A percentile compares a stretch with the other conserved stretches of the same genome.
Conservation (phyloP, 1,140 invertebrate species). For the Diabrotica undecimpunctata region DNA sequence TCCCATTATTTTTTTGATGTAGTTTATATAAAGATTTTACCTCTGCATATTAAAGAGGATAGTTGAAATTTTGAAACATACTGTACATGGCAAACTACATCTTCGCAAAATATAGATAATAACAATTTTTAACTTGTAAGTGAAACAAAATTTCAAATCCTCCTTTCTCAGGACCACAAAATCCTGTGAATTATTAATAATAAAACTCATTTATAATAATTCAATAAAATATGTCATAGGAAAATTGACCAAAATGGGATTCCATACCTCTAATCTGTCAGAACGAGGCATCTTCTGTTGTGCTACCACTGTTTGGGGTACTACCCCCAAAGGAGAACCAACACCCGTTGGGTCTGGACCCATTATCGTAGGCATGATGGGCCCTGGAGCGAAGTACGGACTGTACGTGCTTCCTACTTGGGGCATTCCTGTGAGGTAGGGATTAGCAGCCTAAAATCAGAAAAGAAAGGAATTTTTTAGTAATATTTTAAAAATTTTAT, state of each 20-base stretch:
- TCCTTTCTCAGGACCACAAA: not conserved
- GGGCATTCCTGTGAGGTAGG: slow-evolving; percentile 84
- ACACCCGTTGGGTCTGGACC: slow-evolving; percentile 72
- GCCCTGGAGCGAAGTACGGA: slow-evolving; percentile 82
- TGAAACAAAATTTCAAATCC: too few species aligned
- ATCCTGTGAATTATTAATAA: not conserved
- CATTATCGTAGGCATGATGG: slow-evolving; percentile 80
- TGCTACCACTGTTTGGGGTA: slow-evolving; percentile 78
- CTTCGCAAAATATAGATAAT: too few species aligned
- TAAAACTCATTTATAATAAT: slow-evolving; percentile 8
- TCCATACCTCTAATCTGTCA: slow-evolving; percentile 90
- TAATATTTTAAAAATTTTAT: not conserved
- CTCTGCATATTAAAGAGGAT: too few species aligned
- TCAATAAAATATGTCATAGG: slow-evolving; percentile 16
- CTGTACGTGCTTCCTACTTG: slow-evolving; percentile 79
- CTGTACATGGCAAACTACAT: too few species aligned
- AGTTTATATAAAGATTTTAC: not conserved
- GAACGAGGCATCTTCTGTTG: slow-evolving; percentile 92
- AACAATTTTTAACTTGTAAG: too few species aligned
- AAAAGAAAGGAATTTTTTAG: not conserved
- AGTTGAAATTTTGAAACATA: too few species aligned
- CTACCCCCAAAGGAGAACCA: slow-evolving; percentile 66
- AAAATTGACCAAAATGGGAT: slow-evolving; percentile 22
- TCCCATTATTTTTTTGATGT: not conserved
- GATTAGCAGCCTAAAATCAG: slow-evolving; percentile 72